phyloP scores from a whole-genome alignment of 1,140 invertebrate genomes.

The Drosophila sulfurigaster region DNA sequence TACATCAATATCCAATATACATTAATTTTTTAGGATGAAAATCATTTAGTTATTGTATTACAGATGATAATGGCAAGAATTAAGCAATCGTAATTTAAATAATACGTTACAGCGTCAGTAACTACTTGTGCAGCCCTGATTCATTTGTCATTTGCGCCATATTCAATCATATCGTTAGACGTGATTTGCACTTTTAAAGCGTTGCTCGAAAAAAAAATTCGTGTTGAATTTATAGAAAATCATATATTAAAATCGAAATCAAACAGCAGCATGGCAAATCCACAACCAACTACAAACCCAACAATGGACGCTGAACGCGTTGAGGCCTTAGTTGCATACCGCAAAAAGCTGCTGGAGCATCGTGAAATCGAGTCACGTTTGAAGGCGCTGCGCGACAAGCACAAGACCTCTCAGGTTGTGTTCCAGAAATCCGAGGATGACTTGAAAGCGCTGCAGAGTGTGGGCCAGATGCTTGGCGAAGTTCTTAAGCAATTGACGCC shows the following conservation, averaged over 20 bases:
- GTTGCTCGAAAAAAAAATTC: not conserved
- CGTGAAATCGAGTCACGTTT: conserved; percentile 96
- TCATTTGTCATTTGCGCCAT: conserved; percentile 4
- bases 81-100: not conserved
- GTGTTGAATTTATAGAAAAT: not conserved
- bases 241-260: conserved; percentile 16
- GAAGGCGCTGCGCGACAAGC: conserved; percentile 97
- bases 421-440: conserved; percentile 99
- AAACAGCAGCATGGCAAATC: conserved; percentile 21
- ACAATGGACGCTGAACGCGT: conserved; percentile 86
- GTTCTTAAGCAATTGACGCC: conserved; percentile 99
- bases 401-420: conserved; percentile 97
- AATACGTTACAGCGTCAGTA: not conserved
- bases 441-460: conserved; percentile 98
- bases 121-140: conserved; percentile 3
- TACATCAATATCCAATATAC: too few species aligned
- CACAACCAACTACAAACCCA: not conserved
- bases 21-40: too few species aligned
- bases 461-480: conserved; percentile 99
- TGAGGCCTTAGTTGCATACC: conserved; percentile 94
- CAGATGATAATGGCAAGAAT: too few species aligned
- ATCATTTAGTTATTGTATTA: too few species aligned
- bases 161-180: conserved; percentile 28
- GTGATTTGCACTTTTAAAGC: conserved; percentile 48
- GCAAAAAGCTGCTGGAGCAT: conserved; percentile 97